These are phyloP conservation scores for Girardia tigrina DNA, from an alignment of 2,888 invertebrate genomes.

Conservation along the genomic window DNA sequence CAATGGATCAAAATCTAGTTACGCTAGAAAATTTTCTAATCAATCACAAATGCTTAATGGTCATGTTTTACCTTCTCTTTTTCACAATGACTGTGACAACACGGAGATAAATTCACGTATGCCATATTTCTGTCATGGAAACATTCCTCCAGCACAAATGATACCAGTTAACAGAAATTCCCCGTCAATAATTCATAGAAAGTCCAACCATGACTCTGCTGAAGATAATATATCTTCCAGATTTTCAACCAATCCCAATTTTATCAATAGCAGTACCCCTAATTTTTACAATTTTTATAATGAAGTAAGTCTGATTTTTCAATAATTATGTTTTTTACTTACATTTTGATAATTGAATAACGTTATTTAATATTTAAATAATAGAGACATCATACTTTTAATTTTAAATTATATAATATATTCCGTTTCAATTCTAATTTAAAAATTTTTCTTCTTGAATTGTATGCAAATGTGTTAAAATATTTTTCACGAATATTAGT, in stretches of 20 bases:
- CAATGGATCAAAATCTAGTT: background rate
- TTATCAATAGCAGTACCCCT: background rate
- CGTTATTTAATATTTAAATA: too few species aligned
- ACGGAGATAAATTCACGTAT: background rate
- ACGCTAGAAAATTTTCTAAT: background rate
- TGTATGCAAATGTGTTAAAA: too few species aligned
- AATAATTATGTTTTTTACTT: too few species aligned
- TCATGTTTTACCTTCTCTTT: background rate
- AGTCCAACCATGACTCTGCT: background rate
- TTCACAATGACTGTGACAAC: slow-evolving; percentile 2
- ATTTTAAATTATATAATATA: too few species aligned
- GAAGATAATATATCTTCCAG: background rate
- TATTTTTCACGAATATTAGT: too few species aligned
- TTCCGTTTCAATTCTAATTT: too few species aligned
- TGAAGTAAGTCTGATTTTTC: slow-evolving; percentile 23
- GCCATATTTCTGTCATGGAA: background rate
- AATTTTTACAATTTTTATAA: slow-evolving; percentile 13
- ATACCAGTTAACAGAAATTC: background rate
- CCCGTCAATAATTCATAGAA: background rate
- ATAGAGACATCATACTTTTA: too few species aligned
- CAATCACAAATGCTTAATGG: background rate
- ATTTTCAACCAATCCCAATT: background rate
- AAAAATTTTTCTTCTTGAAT: too few species aligned
- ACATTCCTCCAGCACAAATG: background rate
- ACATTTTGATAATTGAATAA: too few species aligned